phyloP scores from a whole-genome alignment of 2,113 vertebrate genomes.

The Gambusia holbrooki region DNA sequence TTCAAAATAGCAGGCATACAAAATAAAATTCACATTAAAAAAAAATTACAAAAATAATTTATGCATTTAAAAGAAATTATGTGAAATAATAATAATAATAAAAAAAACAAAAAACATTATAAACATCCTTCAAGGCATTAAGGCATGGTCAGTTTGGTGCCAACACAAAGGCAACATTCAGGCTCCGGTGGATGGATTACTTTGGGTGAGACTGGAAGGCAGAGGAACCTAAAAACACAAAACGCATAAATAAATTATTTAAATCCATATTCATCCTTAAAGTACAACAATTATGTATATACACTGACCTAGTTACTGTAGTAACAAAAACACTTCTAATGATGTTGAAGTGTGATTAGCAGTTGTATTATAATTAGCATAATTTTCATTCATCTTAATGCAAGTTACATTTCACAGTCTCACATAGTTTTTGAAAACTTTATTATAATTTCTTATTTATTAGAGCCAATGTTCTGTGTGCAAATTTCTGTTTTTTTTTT shows the following conservation, averaged over 20 bases:
- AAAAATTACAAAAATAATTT: slow-evolving; percentile 64
- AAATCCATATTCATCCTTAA: background rate
- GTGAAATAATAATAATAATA: slow-evolving; percentile 30
- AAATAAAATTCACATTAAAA: slow-evolving; percentile 41
- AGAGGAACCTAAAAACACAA: slow-evolving; percentile 55
- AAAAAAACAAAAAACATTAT: slow-evolving; percentile 52
- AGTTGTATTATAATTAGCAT: too few relatives aligned
- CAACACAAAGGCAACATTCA: slow-evolving; percentile 16
- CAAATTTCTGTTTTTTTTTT: too few relatives aligned
- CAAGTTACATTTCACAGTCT: too few relatives aligned
- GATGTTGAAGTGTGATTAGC: background rate
- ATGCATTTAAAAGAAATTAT: slow-evolving; percentile 34
- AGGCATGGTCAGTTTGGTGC: slow-evolving; percentile 45
- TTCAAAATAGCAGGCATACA: slow-evolving; percentile 45
- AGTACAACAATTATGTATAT: background rate
- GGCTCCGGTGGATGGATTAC: slow-evolving; percentile 68
- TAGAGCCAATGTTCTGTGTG: too few relatives aligned
- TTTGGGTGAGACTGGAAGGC: slow-evolving; percentile 52
- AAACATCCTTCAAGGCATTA: slow-evolving; percentile 9
- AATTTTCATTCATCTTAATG: too few relatives aligned
- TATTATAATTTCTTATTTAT: too few relatives aligned
- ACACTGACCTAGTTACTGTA: too few relatives aligned
- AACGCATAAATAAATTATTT: background rate
- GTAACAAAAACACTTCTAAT: background rate
- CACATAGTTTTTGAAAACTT: too few relatives aligned